Conservation (phyloP, 2,797 vertebrate genomes). For the Gobio occitaniae region DNA sequence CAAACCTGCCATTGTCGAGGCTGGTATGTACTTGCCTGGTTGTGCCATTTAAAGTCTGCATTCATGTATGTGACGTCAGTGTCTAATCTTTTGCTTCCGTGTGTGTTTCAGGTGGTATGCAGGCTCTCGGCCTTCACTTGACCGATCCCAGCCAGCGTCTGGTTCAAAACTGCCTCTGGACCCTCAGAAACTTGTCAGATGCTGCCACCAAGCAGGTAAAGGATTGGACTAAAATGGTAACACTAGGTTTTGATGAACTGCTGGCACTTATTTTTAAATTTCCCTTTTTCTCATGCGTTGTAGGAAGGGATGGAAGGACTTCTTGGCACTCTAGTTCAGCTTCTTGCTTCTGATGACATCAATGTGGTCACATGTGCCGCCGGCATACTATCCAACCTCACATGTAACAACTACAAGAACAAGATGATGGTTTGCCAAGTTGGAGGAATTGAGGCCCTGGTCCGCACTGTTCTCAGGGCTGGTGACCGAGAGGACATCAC, state of each 20-base stretch:
- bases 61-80: not conserved
- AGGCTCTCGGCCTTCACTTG: conserved; percentile 95
- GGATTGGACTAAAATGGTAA: not conserved
- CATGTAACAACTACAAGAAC: conserved; percentile 99
- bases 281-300: conserved; percentile 73
- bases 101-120: conserved; percentile 90
- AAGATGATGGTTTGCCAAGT: conserved; percentile 99
- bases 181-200: conserved; percentile 97
- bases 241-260: not conserved
- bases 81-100: not conserved
- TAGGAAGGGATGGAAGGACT: conserved; percentile 99
- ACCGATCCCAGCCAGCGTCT: conserved; percentile 97
- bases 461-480: conserved; percentile 94
- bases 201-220: conserved; percentile 98
- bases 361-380: conserved; percentile 98
- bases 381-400: conserved; percentile 98
- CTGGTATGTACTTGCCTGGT: conserved; percentile 77
- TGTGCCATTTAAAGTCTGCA: not conserved
- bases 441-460: conserved; percentile 96
- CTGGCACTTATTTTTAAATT: not conserved
- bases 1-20: conserved; percentile 99
- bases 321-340: conserved; percentile 95
- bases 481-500: conserved; percentile 98
- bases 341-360: conserved; percentile 97
- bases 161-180: conserved; percentile 99